Percentiles rank a stretch among this genome's conserved stretches.
Conservation (phyloP, 2,113 vertebrate genomes). For the Lamprotornis superbus region DNA sequence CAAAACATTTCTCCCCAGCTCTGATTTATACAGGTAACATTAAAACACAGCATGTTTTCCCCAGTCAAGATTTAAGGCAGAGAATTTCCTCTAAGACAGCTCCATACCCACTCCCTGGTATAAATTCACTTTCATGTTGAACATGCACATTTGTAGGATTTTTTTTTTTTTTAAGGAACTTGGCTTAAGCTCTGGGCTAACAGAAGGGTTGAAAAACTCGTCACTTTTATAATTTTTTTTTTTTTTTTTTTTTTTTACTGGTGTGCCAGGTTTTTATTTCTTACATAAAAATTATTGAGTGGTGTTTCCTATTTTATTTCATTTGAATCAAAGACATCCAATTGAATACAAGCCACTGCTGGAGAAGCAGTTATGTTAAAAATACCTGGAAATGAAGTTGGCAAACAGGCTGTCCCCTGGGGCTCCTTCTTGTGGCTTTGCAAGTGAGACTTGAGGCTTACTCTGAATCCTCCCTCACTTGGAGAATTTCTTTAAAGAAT, state of each 20-base stretch:
- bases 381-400: background rate
- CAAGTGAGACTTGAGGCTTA: background rate
- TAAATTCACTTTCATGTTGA: background rate
- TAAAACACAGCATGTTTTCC: background rate
- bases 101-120: background rate
- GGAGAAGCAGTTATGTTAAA: background rate
- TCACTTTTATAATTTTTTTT: background rate
- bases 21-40: background rate
- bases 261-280: background rate
- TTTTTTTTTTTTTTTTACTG: background rate
- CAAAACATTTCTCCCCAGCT: background rate
- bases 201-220: background rate
- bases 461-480: background rate
- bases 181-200: background rate
- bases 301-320: background rate
- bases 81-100: background rate
- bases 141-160: background rate
- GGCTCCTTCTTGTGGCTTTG: background rate
- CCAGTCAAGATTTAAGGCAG: background rate
- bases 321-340: background rate
- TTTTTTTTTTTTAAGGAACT: background rate
- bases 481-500: background rate
- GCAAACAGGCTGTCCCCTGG: background rate
- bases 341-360: background rate
- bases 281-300: background rate